Evolutionary conservation across 2,797 vertebrate species (phyloP).

Genomic region (Acanthurus leucopareius): DNA sequence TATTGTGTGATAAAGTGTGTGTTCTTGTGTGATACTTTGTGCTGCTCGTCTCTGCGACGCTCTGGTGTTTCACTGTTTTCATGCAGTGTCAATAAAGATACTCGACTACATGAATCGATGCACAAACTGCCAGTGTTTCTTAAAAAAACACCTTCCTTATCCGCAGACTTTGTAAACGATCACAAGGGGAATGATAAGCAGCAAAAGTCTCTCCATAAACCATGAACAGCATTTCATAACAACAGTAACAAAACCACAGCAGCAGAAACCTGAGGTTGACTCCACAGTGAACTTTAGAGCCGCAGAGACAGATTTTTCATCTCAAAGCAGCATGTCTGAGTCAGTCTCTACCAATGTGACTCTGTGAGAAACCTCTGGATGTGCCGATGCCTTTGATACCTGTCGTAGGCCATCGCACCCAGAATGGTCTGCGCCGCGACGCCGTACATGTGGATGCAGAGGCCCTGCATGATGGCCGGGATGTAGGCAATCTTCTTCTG

Average conservation of each 20-base stretch:
- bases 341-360: not conserved
- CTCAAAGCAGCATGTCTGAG: not conserved
- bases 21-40: too few relatives aligned
- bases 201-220: not conserved
- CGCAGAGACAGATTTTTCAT: not conserved
- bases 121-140: not conserved
- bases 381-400: constrained; percentile 37
- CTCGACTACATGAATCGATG: not conserved
- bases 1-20: too few relatives aligned
- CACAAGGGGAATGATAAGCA: not conserved
- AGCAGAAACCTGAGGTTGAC: not conserved
- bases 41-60: too few relatives aligned
- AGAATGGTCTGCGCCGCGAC: constrained; percentile 61
- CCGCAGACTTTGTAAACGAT: not conserved
- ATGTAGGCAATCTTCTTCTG: constrained; percentile 63
- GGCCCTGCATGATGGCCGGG: constrained; percentile 63
- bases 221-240: not conserved
- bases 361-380: not conserved
- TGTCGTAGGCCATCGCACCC: constrained; percentile 73
- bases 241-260: not conserved
- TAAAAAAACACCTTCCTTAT: not conserved
- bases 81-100: too few relatives aligned
- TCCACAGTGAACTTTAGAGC: not conserved
- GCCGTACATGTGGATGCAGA: constrained; percentile 63
- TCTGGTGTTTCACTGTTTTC: too few relatives aligned